Evolutionary conservation across 2,888 invertebrate species (phyloP).

Genomic region (Erebia ligea): DNA sequence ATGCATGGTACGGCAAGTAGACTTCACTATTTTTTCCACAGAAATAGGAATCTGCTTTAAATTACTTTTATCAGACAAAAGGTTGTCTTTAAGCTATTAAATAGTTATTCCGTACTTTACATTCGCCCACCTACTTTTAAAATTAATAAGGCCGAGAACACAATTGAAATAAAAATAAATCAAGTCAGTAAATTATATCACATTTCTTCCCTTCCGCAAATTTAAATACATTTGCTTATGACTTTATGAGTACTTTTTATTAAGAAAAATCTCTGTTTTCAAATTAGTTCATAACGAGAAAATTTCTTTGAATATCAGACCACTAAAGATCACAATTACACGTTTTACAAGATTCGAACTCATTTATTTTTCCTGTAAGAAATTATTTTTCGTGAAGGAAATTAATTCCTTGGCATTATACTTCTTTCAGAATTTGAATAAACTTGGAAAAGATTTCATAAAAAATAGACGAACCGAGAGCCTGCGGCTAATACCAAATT

Average conservation of each 20-base stretch:
- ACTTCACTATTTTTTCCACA: too few relatives aligned
- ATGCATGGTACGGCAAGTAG: too few relatives aligned
- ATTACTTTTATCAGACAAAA: too few relatives aligned
- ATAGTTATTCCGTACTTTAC: neutral
- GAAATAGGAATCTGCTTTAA: too few relatives aligned
- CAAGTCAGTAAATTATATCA: conserved; percentile 16
- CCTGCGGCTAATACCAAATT: conserved; percentile 77
- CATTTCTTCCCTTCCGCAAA: conserved; percentile 24
- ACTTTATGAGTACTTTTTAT: conserved; percentile 34
- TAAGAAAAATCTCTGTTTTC: conserved; percentile 46
- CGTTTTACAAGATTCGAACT: conserved; percentile 71
- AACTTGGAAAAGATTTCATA: conserved; percentile 76
- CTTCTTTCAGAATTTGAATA: conserved; percentile 78
- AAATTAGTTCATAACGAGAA: conserved; percentile 53
- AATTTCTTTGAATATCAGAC: conserved; percentile 65
- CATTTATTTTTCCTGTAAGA: conserved; percentile 70
- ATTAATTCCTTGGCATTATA: conserved; percentile 79
- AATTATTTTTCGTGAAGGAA: conserved; percentile 75
- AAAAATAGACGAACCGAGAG: conserved; percentile 67
- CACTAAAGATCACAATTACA: conserved; percentile 74
- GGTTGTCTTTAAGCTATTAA: neutral
- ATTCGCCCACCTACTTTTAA: neutral
- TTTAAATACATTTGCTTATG: conserved; percentile 34
- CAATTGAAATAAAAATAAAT: conserved; percentile 23
- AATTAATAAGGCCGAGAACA: neutral